Evolutionary conservation across 1,140 invertebrate species (phyloP).

Genomic region (Calosoma granatense): DNA sequence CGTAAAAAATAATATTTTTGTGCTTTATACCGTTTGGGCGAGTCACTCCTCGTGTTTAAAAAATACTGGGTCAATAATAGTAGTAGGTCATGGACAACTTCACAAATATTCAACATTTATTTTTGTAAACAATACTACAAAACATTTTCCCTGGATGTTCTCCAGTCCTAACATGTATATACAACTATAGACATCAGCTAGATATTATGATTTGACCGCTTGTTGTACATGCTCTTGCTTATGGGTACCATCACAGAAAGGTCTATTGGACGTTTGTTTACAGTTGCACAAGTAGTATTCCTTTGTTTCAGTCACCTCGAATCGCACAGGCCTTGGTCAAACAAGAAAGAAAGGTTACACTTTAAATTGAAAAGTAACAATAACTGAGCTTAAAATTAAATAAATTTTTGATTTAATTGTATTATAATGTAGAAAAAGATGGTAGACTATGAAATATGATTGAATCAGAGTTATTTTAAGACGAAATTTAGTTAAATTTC

Average conservation of each 20-base stretch:
- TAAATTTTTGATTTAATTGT: slow-evolving; percentile 13
- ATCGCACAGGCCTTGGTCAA: slow-evolving; percentile 67
- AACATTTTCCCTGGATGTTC: too few relatives aligned
- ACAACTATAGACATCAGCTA: too few relatives aligned
- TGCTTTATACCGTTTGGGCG: too few relatives aligned
- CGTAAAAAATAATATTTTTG: too few relatives aligned
- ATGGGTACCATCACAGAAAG: slow-evolving; percentile 97
- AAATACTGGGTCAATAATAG: too few relatives aligned
- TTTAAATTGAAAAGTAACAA: not conserved
- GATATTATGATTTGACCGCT: slow-evolving; percentile 29
- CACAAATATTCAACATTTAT: too few relatives aligned
- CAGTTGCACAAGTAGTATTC: slow-evolving; percentile 98
- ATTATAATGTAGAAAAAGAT: not conserved
- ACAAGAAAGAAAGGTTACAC: slow-evolving; percentile 18
- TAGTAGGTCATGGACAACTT: too few relatives aligned
- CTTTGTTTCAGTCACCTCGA: slow-evolving; percentile 77
- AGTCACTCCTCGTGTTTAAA: too few relatives aligned
- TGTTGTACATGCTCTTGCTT: slow-evolving; percentile 56
- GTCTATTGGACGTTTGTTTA: slow-evolving; percentile 88
- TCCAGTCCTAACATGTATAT: too few relatives aligned
- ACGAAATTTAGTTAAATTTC: not conserved
- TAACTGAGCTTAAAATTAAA: slow-evolving; percentile 26
- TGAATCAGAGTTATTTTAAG: not conserved
- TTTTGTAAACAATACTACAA: too few relatives aligned
- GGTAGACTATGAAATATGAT: not conserved